These are phyloP conservation scores for Harmothoe impar DNA, from an alignment of 2,888 invertebrate genomes.

Conservation along the genomic window DNA sequence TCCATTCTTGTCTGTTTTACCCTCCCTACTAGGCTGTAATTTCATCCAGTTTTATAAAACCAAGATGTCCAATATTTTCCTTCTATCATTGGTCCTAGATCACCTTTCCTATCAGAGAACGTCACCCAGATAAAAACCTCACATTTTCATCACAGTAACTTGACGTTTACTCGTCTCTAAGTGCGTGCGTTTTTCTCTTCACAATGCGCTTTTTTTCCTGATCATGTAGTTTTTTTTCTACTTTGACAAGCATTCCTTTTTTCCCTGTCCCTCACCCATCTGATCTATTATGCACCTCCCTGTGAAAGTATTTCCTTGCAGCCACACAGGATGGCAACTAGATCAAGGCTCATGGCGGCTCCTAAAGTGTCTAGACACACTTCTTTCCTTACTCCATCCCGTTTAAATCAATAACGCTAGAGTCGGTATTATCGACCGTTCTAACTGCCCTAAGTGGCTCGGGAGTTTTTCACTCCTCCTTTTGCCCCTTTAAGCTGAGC, in stretches of 20 bases:
- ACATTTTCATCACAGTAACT: too few species aligned
- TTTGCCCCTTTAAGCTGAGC: slow-evolving; percentile 14
- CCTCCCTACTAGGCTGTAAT: too few species aligned
- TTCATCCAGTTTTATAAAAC: too few species aligned
- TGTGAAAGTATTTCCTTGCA: neutral
- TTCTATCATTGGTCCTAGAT: too few species aligned
- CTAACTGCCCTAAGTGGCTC: slow-evolving; percentile 36
- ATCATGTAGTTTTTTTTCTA: neutral
- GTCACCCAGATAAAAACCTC: too few species aligned
- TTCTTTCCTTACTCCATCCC: slow-evolving; percentile 22
- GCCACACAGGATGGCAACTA: neutral
- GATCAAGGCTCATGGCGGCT: neutral
- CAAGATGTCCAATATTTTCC: too few species aligned
- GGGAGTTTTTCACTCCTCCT: neutral
- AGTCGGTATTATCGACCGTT: slow-evolving; percentile 41
- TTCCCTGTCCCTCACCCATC: neutral
- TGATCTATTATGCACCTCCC: slow-evolving; percentile 29
- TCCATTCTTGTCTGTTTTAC: too few species aligned
- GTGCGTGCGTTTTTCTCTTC: neutral
- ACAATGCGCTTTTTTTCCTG: neutral
- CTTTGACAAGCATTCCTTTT: slow-evolving; percentile 10
- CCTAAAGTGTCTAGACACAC: slow-evolving; percentile 29
- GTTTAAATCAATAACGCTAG: slow-evolving; percentile 32
- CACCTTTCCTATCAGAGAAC: too few species aligned
- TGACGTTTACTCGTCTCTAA: too few species aligned